These are phyloP conservation scores for Anas bahamensis DNA, from an alignment of 2,797 vertebrate genomes.

Conservation along the genomic window DNA sequence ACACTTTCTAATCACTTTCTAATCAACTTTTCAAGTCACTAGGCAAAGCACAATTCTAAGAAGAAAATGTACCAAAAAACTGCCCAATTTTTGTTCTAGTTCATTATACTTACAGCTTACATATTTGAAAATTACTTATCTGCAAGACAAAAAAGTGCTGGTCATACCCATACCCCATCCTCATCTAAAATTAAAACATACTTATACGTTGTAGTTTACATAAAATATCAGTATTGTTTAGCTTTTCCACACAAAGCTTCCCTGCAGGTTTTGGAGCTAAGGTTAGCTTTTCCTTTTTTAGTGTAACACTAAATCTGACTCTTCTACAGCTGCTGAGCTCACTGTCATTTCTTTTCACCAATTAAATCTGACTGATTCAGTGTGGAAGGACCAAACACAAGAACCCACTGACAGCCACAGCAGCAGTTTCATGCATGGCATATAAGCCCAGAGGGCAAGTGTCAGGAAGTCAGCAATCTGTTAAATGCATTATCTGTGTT, in stretches of 20 bases:
- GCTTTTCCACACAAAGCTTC: background rate
- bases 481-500: constrained; percentile 12
- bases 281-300: background rate
- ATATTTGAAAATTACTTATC: background rate
- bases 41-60: background rate
- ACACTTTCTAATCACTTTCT: background rate
- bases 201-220: background rate
- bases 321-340: background rate
- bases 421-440: constrained; percentile 19
- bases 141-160: background rate
- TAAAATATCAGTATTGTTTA: background rate
- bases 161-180: background rate
- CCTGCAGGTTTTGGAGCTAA: background rate
- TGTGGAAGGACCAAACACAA: constrained; percentile 3
- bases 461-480: constrained; percentile 24
- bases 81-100: background rate
- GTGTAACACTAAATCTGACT: background rate
- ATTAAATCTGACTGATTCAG: constrained; percentile 37
- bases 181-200: background rate
- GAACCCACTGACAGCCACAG: background rate
- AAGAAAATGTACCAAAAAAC: background rate
- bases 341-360: constrained; percentile 34
- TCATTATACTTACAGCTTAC: background rate
- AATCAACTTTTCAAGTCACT: background rate
- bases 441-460: background rate